Evolutionary conservation across 2,888 invertebrate genomes (phyloP), one percentile per base, ranked within the genome.

Genomic region (Apodemia hepburni): DNA sequence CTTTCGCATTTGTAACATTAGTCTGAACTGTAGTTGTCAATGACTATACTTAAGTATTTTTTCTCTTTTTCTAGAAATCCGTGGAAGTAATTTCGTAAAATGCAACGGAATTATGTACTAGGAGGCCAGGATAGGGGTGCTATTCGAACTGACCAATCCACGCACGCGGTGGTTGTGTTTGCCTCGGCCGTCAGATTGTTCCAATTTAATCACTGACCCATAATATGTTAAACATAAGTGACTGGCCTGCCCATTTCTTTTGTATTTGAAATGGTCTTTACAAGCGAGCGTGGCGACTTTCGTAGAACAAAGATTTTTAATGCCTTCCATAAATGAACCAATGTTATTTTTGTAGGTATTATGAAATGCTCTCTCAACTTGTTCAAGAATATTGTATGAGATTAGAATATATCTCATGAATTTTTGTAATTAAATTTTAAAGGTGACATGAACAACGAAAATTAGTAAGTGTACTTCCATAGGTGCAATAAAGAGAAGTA

Each of bases 401-500:
- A 62, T 67, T 66, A 63, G 65, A 33, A 7, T 38, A 57, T n/a
- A 60, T 63, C 60, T 57, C 58, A 54, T 58, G 17, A 59, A 63
- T 61, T 64, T 67, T 45, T 45, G 54, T 54, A 27, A 54, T 54
- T 54, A 54, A 27, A 54, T 54, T 54, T 78, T 68, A 70, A 71
- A 69, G 70, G 74, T 75, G 76, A 75, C 73, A 72, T 70, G 66
- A 75, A 70, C 81, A 83, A 85, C 82, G 84, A 82, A 87, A 79
- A 78, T 78, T 83, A 79, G 79, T 80, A 88, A 89, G 84, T 90
- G 90, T 90, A 91, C 87, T 89, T 90, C 82, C 78, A 78, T 85
- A 86, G 85, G 90, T 91, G 91, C 91, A 91, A 91, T 91, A 90
- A 90, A 91, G 77, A 84, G 79, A 84, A 81, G 65, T n/a, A 29